Evolutionary conservation across 2,888 invertebrate species (phyloP), one percentile per base, ranked within the genome.

Genomic region (Dione juno): DNA sequence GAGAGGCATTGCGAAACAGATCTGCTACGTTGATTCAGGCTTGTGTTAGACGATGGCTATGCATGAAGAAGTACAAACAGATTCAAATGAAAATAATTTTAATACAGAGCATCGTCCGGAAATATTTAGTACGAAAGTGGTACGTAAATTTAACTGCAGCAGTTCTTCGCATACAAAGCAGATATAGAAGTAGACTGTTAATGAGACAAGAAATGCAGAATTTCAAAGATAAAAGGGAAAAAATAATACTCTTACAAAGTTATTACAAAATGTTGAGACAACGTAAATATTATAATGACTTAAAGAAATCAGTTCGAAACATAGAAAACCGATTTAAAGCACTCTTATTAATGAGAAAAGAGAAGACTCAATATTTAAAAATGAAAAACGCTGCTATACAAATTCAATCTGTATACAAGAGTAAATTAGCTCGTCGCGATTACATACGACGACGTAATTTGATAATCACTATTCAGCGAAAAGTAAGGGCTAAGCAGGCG

Each of bases 351-450:
- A 86, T 93, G 90, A 88, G 86, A 81, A 76, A 74, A 71, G 73
- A 83, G n/a, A 80, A 81, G 67, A 59, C 78, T 35, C 84, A 81
- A 52, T 87, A 84, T 78, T 80, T 84, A 74, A 80, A 84, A 74
- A 80, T 88, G 21, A 88, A 82, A 35, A 71, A 77, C 40, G 87
- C 88, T 0, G 85, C 81, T 3, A 77, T 94, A 9, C 80, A 84
- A 28, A 72, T 95, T 5, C 95, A 95, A 78, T 85, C 90, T 57
- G 81, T 86, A 21, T 90, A 85, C 74, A 92, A 94, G 57, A 87
- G 92, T 9, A 88, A 87, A 73, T 80, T 88, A 77, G 87, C 86
- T 3, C 90, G 89, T 10, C 79, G 82, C 35, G 79, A 86, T 21
- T 94, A 92, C 72, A 72, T 80, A 11, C 78, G 77, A 48, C 79